Conservation (phyloP, 2,888 invertebrate species). For the Macaria liturata region DNA sequence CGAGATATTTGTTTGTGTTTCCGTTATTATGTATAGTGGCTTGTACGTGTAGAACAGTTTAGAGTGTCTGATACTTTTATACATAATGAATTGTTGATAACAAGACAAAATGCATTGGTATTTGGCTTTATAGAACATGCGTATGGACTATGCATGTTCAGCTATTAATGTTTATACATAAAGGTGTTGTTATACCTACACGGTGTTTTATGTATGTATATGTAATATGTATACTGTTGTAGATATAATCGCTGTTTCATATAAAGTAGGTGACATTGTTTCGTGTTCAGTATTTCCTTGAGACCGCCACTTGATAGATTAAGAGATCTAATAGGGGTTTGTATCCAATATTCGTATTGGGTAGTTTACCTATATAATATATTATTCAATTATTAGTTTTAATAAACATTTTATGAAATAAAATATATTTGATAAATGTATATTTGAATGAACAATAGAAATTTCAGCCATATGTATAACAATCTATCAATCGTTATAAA, state of each 20-base stretch:
- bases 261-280: slow-evolving; percentile 60
- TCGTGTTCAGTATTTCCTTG: slow-evolving; percentile 73
- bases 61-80: slow-evolving; percentile 40
- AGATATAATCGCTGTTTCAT: slow-evolving; percentile 64
- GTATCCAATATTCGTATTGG: too few species aligned
- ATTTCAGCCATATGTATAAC: too few species aligned
- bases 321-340: too few species aligned
- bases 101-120: slow-evolving; percentile 82
- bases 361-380: too few species aligned
- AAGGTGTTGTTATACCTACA: slow-evolving; percentile 54
- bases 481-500: too few species aligned
- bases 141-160: slow-evolving; percentile 70
- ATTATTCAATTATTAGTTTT: too few species aligned
- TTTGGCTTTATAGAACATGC: slow-evolving; percentile 83
- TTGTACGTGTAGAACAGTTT: slow-evolving; percentile 35
- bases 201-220: slow-evolving; percentile 55
- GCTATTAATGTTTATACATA: slow-evolving; percentile 74
- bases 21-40: slow-evolving; percentile 22
- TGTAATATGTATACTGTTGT: slow-evolving; percentile 62
- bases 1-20: too few species aligned
- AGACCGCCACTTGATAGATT: too few species aligned
- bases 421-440: too few species aligned
- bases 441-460: too few species aligned
- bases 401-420: too few species aligned
- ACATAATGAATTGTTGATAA: slow-evolving; percentile 66